Evolutionary conservation across 2,888 invertebrate genomes (phyloP).

Genomic region (Agapetus fuscipes): DNA sequence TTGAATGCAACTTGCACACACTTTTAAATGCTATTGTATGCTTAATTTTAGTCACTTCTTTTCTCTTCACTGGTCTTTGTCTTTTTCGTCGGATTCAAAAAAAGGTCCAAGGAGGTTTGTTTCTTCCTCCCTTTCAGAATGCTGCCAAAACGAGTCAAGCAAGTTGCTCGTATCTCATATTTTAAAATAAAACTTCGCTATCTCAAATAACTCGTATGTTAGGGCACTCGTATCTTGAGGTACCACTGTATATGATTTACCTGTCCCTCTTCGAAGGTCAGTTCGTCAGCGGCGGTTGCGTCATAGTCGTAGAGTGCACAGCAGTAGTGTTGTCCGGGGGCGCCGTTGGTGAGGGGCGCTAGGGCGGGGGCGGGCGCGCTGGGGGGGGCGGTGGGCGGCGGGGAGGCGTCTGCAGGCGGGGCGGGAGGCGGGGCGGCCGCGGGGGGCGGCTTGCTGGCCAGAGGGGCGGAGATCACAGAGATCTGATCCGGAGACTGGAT

Average conservation of each 20-base stretch:
- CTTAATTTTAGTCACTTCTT: too few relatives aligned
- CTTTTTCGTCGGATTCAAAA: too few relatives aligned
- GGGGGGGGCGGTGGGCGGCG: conserved; percentile 11
- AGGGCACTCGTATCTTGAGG: conserved; percentile 1
- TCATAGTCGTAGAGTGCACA: conserved; percentile 92
- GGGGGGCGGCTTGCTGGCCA: conserved; percentile 33
- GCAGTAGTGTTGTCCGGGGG: conserved; percentile 49
- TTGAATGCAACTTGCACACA: too few relatives aligned
- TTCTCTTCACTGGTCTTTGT: too few relatives aligned
- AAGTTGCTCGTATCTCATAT: too few relatives aligned
- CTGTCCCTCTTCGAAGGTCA: conserved; percentile 87
- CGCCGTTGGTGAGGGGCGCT: conserved; percentile 12
- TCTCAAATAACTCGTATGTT: conserved; percentile 2
- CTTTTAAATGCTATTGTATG: too few relatives aligned
- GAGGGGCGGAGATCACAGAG: conserved; percentile 54
- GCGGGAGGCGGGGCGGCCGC: conserved; percentile 26
- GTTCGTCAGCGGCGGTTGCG: conserved; percentile 80
- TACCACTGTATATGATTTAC: conserved; percentile 29
- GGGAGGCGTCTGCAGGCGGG: conserved; percentile 15
- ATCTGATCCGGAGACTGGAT: conserved; percentile 64
- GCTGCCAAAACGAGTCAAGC: too few relatives aligned
- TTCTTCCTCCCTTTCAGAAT: too few relatives aligned
- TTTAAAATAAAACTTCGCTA: too few relatives aligned
- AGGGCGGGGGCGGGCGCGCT: too few relatives aligned
- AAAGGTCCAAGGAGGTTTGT: too few relatives aligned